Percentiles rank a stretch among this genome's conserved stretches.
Conservation (phyloP, 1,140 invertebrate genomes). For the Ostrea edulis region DNA sequence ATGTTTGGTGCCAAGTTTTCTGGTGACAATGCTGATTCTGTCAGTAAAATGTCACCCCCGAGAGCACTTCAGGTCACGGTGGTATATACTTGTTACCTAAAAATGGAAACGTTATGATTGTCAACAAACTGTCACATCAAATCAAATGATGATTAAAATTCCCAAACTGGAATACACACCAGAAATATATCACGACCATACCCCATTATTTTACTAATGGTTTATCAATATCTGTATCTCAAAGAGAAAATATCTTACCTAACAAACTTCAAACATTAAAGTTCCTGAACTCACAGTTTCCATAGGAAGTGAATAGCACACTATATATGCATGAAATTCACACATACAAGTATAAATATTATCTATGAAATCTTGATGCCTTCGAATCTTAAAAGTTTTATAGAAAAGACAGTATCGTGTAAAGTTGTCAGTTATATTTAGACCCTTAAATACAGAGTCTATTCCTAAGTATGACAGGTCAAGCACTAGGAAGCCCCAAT, state of each 20-base stretch:
- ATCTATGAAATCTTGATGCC: too few species aligned
- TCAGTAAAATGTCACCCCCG: not conserved
- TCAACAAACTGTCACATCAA: not conserved
- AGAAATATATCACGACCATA: too few species aligned
- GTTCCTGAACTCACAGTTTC: not conserved
- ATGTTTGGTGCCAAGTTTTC: not conserved
- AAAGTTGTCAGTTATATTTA: not conserved
- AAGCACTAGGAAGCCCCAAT: not conserved
- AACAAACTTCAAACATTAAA: not conserved
- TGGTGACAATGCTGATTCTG: not conserved
- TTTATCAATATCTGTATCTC: too few species aligned
- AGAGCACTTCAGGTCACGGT: not conserved
- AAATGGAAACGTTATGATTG: not conserved
- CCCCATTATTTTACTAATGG: too few species aligned
- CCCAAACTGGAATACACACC: not conserved
- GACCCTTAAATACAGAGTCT: not conserved
- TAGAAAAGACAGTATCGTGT: not conserved
- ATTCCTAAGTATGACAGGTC: not conserved
- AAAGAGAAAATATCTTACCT: not conserved
- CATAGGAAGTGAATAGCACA: not conserved
- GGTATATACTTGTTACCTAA: not conserved
- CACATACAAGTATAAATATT: not conserved
- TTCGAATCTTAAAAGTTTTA: too few species aligned
- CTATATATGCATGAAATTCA: not conserved
- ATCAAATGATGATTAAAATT: not conserved